Evolutionary conservation across 2,113 vertebrate genomes (phyloP).

Genomic region (Sceloporus tristichus): DNA sequence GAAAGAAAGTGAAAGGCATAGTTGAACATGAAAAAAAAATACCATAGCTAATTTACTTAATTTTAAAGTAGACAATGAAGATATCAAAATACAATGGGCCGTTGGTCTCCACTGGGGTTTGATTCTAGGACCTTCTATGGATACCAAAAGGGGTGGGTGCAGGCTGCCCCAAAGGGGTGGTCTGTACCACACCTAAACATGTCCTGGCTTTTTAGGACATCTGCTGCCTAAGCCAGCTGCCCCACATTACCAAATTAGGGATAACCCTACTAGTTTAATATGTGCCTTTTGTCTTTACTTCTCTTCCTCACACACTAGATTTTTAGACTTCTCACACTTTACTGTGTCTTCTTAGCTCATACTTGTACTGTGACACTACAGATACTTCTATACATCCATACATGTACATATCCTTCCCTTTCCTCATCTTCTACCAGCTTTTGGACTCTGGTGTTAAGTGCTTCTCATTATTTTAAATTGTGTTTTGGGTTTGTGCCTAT

Average conservation of each 20-base stretch:
- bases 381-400: neutral
- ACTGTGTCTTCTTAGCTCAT: slow-evolving; percentile 2
- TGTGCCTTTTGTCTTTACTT: neutral
- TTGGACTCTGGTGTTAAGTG: slow-evolving; percentile 1
- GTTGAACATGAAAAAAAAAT: no score
- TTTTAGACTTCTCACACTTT: slow-evolving; percentile 16
- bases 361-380: neutral
- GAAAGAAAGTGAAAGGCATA: no score
- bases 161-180: no score
- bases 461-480: slow-evolving; percentile 1
- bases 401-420: neutral
- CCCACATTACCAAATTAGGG: neutral
- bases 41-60: no score
- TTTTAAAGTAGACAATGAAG: no score
- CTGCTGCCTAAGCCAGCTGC: neutral
- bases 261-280: neutral
- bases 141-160: no score
- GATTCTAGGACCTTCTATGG: no score
- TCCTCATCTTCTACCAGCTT: neutral
- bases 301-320: neutral
- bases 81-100: no score
- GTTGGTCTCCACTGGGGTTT: no score
- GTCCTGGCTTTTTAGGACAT: neutral
- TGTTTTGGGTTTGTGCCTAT: slow-evolving; percentile 6
- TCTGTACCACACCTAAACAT: no score